Evolutionary conservation across 2,113 vertebrate species (phyloP).

Genomic region (Cyanocitta stelleri): DNA sequence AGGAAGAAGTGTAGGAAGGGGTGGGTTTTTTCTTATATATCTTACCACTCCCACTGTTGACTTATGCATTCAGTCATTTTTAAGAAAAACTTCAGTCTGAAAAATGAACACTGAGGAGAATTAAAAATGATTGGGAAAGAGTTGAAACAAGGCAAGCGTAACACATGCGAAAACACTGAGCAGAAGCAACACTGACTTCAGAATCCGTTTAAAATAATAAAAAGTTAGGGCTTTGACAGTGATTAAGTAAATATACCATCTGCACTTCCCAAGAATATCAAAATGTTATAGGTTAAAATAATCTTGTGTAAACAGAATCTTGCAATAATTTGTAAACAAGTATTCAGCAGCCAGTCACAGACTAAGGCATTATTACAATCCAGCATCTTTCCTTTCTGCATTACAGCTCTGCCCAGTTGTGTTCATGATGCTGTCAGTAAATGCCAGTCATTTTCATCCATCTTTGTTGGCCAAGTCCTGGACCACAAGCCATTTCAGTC

Average conservation of each 20-base stretch:
- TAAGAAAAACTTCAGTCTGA: background rate
- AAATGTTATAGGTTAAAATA: conserved; percentile 50
- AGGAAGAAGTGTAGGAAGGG: background rate
- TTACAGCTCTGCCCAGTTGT: background rate
- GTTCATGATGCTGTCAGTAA: background rate
- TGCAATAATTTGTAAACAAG: conserved; percentile 31
- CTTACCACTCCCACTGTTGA: background rate
- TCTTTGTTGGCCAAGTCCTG: conserved; percentile 51
- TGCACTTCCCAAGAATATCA: conserved; percentile 49
- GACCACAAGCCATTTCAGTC: conserved; percentile 50
- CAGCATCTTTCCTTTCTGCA: background rate
- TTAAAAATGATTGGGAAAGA: background rate
- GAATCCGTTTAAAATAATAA: conserved; percentile 38
- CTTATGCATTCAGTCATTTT: background rate
- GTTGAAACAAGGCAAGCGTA: conserved; percentile 3
- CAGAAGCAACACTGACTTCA: conserved; percentile 36
- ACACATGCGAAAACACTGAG: conserved; percentile 1
- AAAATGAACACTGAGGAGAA: background rate
- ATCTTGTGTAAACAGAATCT: conserved; percentile 39
- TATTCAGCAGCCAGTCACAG: background rate
- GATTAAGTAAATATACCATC: conserved; percentile 49
- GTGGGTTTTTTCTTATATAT: background rate
- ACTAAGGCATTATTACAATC: background rate
- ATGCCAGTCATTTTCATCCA: background rate
- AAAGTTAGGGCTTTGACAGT: conserved; percentile 32